Evolutionary conservation across 2,113 vertebrate species (phyloP), one percentile per base, ranked within the genome.

Genomic region (Jacana jacana): DNA sequence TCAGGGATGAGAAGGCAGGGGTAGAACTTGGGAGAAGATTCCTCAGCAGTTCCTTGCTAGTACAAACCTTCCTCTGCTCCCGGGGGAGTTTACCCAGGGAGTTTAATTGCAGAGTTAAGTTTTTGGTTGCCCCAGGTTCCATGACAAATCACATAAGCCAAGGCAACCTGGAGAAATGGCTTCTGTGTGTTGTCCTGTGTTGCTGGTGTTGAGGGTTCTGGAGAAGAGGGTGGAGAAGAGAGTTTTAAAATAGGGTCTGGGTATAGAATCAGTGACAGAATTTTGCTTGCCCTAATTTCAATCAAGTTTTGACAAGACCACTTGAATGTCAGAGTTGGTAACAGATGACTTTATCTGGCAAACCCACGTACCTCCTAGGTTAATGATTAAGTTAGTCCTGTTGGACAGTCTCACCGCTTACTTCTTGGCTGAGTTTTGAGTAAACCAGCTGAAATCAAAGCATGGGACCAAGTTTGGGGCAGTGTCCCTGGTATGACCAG

Each of bases 261-360:
- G 3, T 48, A 2, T 27, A 17, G 39, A 15, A 40, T 7, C 39
- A 52, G 60, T 0, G 2, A 15, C 44, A 78, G 70, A 35, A 28
- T 11, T 66, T 20, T 27, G 5, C 79, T 72, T 17, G 81, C 40
- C 65, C 51, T n/a, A 7, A 23, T 63, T 40, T 28, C 39, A 51
- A 2, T n/a, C 28, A 4, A 31, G 25, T 40, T 81, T 52, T 49
- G 60, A 11, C 49, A 7, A 81, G 79, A 11, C 25, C 48, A 2
- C 35, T 76, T 15, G 25, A 46, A 10, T 25, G 0, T 5, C 7
- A 22, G 6, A 22, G 80, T 17, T 88, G 39, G 14, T 54, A 16
- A 1, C 1, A n/a, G 11, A 5, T 25, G n/a, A 0, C 44, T 20
- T 4, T 6, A 10, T 9, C 19, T 2, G 25, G 64, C 40, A 24